Percentiles rank a stretch among this genome's conserved stretches.
phyloP scores from a whole-genome alignment of 1,140 invertebrate species.

The Acromyrmex charruanus region DNA sequence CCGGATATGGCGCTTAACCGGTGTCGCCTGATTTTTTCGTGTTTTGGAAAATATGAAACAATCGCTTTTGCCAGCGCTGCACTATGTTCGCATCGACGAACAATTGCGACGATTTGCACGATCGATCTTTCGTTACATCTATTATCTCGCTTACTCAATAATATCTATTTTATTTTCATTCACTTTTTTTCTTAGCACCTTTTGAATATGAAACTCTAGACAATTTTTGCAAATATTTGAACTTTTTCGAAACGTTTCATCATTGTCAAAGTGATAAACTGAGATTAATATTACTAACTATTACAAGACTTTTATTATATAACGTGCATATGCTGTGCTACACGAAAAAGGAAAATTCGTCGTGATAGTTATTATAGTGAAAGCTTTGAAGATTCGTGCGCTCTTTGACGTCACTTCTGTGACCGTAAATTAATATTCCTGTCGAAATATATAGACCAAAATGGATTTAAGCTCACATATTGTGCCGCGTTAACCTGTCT shows the following conservation, averaged over 20 bases:
- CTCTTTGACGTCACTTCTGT: conserved; percentile 51
- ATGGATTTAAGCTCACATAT: conserved; percentile 48
- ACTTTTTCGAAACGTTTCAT: background rate
- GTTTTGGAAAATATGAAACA: conserved; percentile 51
- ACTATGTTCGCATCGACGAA: background rate
- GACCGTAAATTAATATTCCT: conserved; percentile 36
- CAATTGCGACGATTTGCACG: background rate
- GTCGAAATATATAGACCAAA: conserved; percentile 45
- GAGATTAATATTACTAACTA: background rate
- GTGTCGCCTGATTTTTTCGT: conserved; percentile 53
- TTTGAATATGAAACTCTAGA: background rate
- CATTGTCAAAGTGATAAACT: background rate
- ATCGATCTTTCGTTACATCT: conserved; percentile 19
- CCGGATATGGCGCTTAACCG: conserved; percentile 20
- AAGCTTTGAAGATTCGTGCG: conserved; percentile 57
- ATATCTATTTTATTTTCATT: background rate
- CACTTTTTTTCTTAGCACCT: background rate
- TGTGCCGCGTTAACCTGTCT: conserved; percentile 39
- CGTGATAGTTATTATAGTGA: conserved; percentile 63
- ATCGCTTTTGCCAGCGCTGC: conserved; percentile 23
- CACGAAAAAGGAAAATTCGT: conserved; percentile 51
- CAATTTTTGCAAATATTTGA: background rate
- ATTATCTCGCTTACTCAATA: background rate
- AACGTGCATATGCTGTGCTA: background rate
- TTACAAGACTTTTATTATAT: background rate